Conservation (phyloP, 2,888 invertebrate genomes). For the Volucella bombylans region DNA sequence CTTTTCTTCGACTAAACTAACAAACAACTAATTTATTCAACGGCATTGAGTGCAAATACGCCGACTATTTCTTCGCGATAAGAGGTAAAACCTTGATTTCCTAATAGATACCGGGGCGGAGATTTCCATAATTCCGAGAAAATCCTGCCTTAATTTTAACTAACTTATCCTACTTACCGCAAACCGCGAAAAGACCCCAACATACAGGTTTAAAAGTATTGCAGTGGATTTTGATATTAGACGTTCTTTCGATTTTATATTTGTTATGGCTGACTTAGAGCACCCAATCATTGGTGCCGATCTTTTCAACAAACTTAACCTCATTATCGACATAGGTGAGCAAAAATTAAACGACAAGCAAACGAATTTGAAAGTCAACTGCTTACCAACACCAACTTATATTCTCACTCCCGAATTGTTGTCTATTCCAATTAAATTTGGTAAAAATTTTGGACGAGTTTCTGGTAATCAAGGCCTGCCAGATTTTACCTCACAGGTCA, state of each 20-base stretch:
- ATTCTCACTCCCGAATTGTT: too few species aligned
- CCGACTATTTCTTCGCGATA: background rate
- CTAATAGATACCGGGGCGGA: background rate
- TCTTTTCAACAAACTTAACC: background rate
- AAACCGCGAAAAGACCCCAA: background rate
- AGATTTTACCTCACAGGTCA: background rate
- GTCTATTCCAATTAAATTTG: background rate
- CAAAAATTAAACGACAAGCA: background rate
- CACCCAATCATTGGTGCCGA: background rate
- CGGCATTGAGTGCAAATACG: background rate
- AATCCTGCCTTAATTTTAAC: background rate
- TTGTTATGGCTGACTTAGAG: background rate
- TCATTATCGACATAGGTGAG: background rate
- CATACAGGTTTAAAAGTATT: too few species aligned
- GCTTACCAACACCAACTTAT: too few species aligned
- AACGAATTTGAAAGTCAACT: background rate
- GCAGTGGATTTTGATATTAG: background rate
- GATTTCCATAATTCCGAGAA: too few species aligned
- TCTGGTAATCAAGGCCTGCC: background rate
- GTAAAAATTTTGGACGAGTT: background rate
- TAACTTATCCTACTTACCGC: background rate
- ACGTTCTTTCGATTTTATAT: background rate
- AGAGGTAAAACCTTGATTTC: background rate
- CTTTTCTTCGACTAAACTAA: background rate
- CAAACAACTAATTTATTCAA: background rate